Base-by-base conservation (phyloP, 2,797 vertebrate genomes). In the Neosilurus hyrtlii region DNA sequence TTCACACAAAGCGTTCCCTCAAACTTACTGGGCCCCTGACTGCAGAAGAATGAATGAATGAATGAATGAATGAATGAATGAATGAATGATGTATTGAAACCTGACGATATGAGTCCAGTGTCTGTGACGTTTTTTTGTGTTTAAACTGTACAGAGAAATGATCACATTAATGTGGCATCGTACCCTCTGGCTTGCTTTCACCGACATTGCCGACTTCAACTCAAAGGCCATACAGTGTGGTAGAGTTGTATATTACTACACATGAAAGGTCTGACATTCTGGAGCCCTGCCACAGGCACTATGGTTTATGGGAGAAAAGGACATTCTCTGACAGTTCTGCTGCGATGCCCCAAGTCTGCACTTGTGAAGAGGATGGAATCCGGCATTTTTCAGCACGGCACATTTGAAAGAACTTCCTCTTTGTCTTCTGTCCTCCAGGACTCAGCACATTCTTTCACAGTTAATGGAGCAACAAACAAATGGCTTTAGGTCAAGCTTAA, bases 401-500 rank as follows among this genome's bases (percentile, higher is more conserved):
- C 26, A 80, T 56, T 57, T 70, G 79, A 63, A 80, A 80, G 37
- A 77, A 76, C 63, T 63, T 83, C 83, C 80, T 43, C 11, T 37
- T 30, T 30, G 52, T 68, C 54, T 15, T 76, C 30, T 8, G n/a
- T 54, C 61, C n/a, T 63, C 15, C 14, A 24, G 72, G 81, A 77
- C 65, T 71, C 16, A 14, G 68, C 61, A 67, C 68, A 63, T 86
- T 70, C 56, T 35, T 71, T 66, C 6, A 71, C 22, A 51, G 37
- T 67, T 70, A 80, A 86, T 72, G 43, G 71, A 57, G 71, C 78
- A 77, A 63, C 68, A 78, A 71, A 82, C 70, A 74, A 85, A 81
- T 68, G 65, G 35, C 67, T 43, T 26, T n/a, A 22, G 74, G 57
- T 76, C 35, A 62, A 43, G 35, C 35, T 61, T 49, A 35, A 43